phyloP scores from a whole-genome alignment of 2,113 vertebrate species.

The Ptyas mucosa region DNA sequence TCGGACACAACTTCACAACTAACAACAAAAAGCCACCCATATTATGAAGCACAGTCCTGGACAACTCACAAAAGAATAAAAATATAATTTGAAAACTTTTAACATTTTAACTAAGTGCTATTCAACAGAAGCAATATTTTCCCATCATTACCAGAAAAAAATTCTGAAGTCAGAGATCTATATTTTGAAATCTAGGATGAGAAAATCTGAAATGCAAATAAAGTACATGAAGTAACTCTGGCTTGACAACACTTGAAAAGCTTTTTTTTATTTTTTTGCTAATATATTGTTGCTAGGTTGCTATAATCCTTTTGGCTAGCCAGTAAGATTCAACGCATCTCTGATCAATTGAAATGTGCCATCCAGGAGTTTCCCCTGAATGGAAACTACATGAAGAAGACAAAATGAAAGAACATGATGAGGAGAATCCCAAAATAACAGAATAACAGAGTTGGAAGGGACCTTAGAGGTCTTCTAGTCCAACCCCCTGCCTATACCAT shows the following conservation, averaged over 20 bases:
- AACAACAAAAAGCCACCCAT: background rate
- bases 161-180: background rate
- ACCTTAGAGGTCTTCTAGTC: background rate
- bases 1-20: no score
- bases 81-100: background rate
- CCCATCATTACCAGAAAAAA: background rate
- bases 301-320: background rate
- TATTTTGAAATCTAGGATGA: background rate
- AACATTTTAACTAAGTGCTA: background rate
- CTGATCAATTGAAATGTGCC: background rate
- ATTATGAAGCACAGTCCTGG: background rate
- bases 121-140: background rate
- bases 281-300: background rate
- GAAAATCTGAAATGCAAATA: background rate
- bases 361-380: background rate
- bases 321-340: background rate
- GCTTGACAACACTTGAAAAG: background rate
- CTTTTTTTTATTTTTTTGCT: background rate
- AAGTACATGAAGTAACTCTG: background rate
- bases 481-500: background rate
- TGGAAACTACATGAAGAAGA: background rate
- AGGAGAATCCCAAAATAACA: background rate
- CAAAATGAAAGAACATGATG: background rate
- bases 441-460: background rate
- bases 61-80: background rate